phyloP scores from a whole-genome alignment of 2,797 vertebrate species.

The Spinus olivaceus region DNA sequence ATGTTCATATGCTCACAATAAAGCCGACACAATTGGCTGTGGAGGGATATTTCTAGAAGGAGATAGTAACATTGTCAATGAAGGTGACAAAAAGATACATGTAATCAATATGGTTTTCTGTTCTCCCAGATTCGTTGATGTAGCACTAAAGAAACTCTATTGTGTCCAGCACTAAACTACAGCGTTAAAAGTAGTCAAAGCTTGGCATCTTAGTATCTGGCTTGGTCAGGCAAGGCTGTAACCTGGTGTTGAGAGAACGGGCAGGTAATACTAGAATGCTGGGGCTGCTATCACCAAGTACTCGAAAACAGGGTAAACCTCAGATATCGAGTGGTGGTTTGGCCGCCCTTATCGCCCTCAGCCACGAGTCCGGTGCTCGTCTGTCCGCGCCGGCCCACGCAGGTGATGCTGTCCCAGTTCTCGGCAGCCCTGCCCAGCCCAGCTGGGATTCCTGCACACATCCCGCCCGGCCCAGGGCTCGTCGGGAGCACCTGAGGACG shows the following conservation, averaged over 20 bases:
- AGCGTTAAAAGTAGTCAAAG: not conserved
- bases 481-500: not conserved
- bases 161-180: not conserved
- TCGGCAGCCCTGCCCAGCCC: not conserved
- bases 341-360: not conserved
- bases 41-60: not conserved
- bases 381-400: not conserved
- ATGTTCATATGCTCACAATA: not conserved
- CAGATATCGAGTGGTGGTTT: not conserved
- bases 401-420: no score
- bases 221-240: not conserved
- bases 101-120: not conserved
- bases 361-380: no score
- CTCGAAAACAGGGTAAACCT: not conserved
- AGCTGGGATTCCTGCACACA: not conserved
- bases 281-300: not conserved
- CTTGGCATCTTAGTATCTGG: not conserved
- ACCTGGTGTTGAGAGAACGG: not conserved
- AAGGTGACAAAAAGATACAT: not conserved
- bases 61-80: not conserved
- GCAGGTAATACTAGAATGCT: no score
- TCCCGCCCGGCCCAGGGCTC: not conserved
- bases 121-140: not conserved
- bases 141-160: not conserved
- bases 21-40: rapidly evolving